Evolutionary conservation across 2,113 vertebrate genomes (phyloP).

Genomic region (Misgurnus anguillicaudatus): DNA sequence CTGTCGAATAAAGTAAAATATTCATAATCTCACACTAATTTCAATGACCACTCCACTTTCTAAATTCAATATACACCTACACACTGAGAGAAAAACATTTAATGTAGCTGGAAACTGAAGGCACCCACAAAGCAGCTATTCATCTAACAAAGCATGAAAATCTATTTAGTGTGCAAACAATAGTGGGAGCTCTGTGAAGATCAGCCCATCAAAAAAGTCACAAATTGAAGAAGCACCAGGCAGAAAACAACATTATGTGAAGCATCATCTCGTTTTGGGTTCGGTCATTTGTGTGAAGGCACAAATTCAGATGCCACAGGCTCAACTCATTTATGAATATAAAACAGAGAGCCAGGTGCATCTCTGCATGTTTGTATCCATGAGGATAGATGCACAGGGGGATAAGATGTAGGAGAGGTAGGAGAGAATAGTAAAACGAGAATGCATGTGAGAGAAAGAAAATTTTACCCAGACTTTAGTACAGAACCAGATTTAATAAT

Average conservation of each 20-base stretch:
- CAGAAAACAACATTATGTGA: conserved; percentile 27
- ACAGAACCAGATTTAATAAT: background rate
- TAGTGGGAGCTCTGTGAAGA: too few species aligned
- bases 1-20: background rate
- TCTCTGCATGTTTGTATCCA: conserved; percentile 22
- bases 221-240: conserved; percentile 17
- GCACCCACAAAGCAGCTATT: too few species aligned
- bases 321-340: conserved; percentile 70
- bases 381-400: background rate
- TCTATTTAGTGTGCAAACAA: too few species aligned
- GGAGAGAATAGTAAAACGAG: background rate
- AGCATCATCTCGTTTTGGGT: background rate
- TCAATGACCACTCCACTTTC: background rate
- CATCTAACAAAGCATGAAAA: too few species aligned
- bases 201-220: background rate
- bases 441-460: background rate
- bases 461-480: background rate
- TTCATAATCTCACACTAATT: background rate
- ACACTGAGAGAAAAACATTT: too few species aligned
- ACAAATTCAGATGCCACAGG: conserved; percentile 54
- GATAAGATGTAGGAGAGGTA: background rate
- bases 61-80: too few species aligned
- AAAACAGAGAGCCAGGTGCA: conserved; percentile 71
- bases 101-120: too few species aligned
- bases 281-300: conserved; percentile 35